Conservation (phyloP, 1,140 invertebrate species). For the Scaptomyza graminum region DNA sequence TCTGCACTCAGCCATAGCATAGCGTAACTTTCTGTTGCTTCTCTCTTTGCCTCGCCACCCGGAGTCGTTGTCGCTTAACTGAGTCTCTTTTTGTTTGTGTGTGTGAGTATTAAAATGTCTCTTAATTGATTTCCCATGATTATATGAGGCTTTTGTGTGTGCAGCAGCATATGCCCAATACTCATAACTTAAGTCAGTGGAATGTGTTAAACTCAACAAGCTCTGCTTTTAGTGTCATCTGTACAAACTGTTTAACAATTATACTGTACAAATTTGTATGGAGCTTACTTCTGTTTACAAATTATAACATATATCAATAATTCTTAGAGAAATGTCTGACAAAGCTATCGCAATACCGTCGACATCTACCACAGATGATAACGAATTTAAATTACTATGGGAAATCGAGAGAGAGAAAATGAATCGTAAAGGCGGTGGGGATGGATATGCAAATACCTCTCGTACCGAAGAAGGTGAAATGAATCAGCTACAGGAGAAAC, state of each 20-base stretch:
- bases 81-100: no score
- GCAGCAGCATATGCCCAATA: not conserved
- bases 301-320: not conserved
- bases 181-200: not conserved
- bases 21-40: not conserved
- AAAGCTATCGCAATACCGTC: not conserved
- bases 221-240: not conserved
- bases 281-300: not conserved
- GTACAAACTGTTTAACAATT: not conserved
- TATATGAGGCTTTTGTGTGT: slow-evolving; percentile 6
- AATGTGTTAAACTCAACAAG: not conserved
- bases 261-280: not conserved
- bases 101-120: slow-evolving; percentile 2
- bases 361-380: not conserved
- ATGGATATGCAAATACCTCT: not conserved
- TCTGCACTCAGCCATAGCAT: slow-evolving; percentile 10
- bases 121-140: slow-evolving; percentile 61
- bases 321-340: slow-evolving; percentile 9
- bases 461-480: no score
- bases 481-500: not conserved
- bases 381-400: not conserved
- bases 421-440: not conserved
- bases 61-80: slow-evolving; percentile 4
- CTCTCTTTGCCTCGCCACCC: slow-evolving; percentile 11
- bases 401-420: not conserved